phyloP scores from a whole-genome alignment of 1,140 invertebrate genomes.

The Drosophila sp. region DNA sequence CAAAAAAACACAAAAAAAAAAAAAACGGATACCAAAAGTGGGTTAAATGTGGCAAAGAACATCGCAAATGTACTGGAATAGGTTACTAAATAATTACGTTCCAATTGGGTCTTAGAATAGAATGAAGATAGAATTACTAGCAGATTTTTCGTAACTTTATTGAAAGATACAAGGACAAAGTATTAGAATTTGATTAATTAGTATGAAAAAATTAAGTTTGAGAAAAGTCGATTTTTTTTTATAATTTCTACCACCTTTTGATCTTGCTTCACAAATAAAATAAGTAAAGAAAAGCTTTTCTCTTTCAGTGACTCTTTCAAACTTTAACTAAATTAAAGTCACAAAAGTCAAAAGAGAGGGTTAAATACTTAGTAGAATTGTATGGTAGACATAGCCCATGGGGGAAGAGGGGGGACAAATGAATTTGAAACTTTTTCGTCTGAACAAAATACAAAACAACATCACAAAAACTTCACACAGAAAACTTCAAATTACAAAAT shows the following conservation, averaged over 20 bases:
- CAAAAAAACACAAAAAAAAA: not conserved
- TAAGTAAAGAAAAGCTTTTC: not conserved
- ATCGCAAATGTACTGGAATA: not conserved
- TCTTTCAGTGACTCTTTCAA: conserved; percentile 29
- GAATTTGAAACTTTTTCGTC: conserved; percentile 48
- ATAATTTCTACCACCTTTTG: no score
- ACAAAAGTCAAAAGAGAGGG: conserved; percentile 27
- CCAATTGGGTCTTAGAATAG: no score
- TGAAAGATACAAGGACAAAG: no score
- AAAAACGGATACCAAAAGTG: not conserved
- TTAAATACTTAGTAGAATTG: conserved; percentile 21
- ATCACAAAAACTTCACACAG: conserved; percentile 32
- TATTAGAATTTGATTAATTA: no score
- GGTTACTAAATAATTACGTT: not conserved
- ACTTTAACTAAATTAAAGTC: conserved; percentile 59
- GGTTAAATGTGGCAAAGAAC: not conserved
- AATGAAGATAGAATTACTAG: no score
- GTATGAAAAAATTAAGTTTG: no score
- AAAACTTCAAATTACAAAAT: conserved; percentile 72
- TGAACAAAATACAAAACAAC: conserved; percentile 43
- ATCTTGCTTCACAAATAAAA: not conserved
- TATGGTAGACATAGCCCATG: not conserved
- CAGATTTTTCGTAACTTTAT: no score
- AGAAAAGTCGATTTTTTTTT: conserved; percentile 4
- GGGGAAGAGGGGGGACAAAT: conserved; percentile 21